Percentiles rank a stretch among this genome's conserved stretches.
phyloP scores from a whole-genome alignment of 2,797 vertebrate species.

The Syngnathus acus region DNA sequence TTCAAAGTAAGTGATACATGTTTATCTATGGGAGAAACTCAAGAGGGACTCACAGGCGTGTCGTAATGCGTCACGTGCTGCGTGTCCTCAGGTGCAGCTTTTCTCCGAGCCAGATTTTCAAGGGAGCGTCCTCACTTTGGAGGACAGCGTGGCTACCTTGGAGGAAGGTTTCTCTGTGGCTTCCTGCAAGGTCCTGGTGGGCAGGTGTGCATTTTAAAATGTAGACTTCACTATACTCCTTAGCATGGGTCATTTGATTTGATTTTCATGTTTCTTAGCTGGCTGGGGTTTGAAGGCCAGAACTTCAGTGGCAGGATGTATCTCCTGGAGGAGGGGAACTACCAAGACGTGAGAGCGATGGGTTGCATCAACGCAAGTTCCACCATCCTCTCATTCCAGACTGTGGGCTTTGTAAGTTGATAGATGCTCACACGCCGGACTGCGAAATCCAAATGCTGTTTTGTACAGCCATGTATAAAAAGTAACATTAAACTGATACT shows the following conservation, averaged over 20 bases:
- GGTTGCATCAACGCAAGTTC: constrained; percentile 67
- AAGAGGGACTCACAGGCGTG: constrained; percentile 9
- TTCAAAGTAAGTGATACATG: constrained; percentile 74
- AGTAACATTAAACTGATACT: neutral
- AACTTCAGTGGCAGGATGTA: constrained; percentile 80
- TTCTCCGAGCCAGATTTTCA: constrained; percentile 84
- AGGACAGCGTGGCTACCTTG: constrained; percentile 67
- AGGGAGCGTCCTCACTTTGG: constrained; percentile 70
- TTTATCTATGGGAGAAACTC: neutral
- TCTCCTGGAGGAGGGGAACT: constrained; percentile 84
- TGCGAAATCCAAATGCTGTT: neutral
- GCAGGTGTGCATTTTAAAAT: constrained; percentile 73
- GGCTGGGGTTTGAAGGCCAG: constrained; percentile 78
- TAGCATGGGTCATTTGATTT: neutral
- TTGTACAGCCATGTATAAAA: too few relatives aligned
- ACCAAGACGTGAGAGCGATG: constrained; percentile 78
- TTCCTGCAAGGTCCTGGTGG: constrained; percentile 82
- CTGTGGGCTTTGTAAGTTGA: constrained; percentile 79
- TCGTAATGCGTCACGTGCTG: neutral
- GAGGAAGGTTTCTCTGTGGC: constrained; percentile 69
- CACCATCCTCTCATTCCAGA: constrained; percentile 75
- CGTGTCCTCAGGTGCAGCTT: constrained; percentile 76
- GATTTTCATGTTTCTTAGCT: constrained; percentile 63
- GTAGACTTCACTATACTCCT: neutral
- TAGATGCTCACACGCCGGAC: neutral